Base-by-base conservation (phyloP, 2,113 vertebrate species). In the Cottus gobio region DNA sequence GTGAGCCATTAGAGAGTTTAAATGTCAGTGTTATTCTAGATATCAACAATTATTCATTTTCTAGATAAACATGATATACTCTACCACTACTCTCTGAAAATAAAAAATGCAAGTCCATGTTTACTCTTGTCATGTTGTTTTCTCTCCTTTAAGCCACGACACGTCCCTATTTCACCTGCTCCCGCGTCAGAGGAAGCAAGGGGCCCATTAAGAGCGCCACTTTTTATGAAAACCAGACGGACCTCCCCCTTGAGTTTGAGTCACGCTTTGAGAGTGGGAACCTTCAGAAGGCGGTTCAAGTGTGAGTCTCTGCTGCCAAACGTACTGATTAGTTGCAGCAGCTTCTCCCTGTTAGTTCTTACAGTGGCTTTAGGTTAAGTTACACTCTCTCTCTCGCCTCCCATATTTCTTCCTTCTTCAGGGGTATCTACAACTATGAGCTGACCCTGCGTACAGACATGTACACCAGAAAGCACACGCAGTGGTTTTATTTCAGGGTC, bases 401-500 rank as follows among this genome's bases (percentile, higher is more conserved):
- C 30, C 8, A 8, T 73, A n/a, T 71, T 67, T 71, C 13, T 37
- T 62, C 8, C 16, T 30, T 68, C 42, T 42, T 11, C 90, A 99
- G 98, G 46, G 96, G 95, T 0, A 78, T 90, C 26, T 94, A 95
- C 2, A 95, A 96, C 7, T 99, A 98, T 3, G 94, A 98, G 86
- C 95, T 99, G 81, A 96, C 89, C 3, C 93, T 99, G 84, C 89
- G 92, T 48, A 95, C 95, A 0, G 98, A 99, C 91, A 90, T 98
- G 48, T 99, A 98, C 93, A 99, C 97, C 0, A 75, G 83, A 85
- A 98, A 97, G 72, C 96, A 99, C 91, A 98, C 96, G 0, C 98
- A 99, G 87, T 99, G 98, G 98, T 99, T 97, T 89, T 99, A 98
- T 89, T 99, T 99, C 91, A 93, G 95, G 10, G 92, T 99, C 68